Conservation (phyloP, 2,888 invertebrate genomes). For the Caradrina clavipalpis region DNA sequence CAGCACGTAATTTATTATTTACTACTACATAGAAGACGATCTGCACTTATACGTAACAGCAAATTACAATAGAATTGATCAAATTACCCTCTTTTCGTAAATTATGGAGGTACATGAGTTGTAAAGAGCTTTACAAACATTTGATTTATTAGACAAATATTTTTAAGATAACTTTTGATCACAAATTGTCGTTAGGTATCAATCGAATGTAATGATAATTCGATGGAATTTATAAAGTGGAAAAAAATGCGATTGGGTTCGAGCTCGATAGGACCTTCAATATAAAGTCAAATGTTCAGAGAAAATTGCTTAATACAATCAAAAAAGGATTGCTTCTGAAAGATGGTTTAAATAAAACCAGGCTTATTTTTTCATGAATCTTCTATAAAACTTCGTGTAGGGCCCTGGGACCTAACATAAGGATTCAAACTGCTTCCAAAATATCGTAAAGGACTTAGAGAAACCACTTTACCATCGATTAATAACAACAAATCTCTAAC, state of each 20-base stretch:
- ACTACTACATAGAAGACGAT: not conserved
- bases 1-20: not conserved
- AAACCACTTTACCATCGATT: not conserved
- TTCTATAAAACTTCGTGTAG: no score
- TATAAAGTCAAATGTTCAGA: not conserved
- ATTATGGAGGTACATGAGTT: not conserved
- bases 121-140: not conserved
- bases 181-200: not conserved
- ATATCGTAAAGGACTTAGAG: not conserved
- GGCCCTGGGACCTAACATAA: no score
- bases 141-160: not conserved
- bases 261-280: slow-evolving; percentile 6
- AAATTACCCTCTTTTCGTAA: not conserved
- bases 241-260: not conserved
- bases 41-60: not conserved
- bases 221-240: not conserved
- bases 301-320: not conserved
- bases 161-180: slow-evolving; percentile 12
- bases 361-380: not conserved
- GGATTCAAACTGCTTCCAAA: not conserved
- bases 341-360: not conserved
- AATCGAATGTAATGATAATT: not conserved
- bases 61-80: not conserved
- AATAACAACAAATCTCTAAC: not conserved
- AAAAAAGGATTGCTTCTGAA: not conserved